These are phyloP conservation scores for Leptosomus discolor DNA, from an alignment of 2,113 vertebrate species.

Conservation along the genomic window DNA sequence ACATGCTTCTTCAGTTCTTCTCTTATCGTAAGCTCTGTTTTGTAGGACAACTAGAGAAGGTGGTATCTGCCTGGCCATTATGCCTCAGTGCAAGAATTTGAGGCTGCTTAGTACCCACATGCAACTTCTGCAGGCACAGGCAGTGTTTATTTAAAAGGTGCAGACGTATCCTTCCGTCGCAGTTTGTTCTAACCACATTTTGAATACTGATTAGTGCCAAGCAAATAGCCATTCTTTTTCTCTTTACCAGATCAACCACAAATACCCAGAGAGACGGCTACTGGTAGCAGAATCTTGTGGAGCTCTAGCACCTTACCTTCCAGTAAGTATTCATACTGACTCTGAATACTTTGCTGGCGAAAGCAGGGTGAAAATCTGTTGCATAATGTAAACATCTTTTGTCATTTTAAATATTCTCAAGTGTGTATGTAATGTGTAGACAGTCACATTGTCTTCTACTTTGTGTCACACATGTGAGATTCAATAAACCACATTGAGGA, in stretches of 20 bases:
- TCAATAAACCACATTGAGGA: background rate
- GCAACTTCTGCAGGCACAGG: background rate
- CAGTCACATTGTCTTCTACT: background rate
- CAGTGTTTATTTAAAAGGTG: background rate
- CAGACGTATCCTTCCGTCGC: rapidly evolving
- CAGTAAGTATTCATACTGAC: conserved; percentile 79
- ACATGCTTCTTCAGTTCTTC: background rate
- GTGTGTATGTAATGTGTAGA: background rate
- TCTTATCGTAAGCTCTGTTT: background rate
- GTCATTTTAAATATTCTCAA: background rate
- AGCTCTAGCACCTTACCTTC: conserved; percentile 94
- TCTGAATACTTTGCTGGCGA: background rate
- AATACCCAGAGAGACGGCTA: conserved; percentile 95
- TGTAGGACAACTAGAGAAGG: background rate
- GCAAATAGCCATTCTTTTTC: background rate
- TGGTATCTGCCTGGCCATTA: background rate
- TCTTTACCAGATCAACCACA: conserved; percentile 92
- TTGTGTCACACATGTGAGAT: background rate
- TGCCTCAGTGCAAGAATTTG: background rate
- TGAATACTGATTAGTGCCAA: background rate
- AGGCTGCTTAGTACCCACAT: background rate
- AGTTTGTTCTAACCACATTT: background rate
- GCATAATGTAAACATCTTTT: background rate
- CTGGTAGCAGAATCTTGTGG: conserved; percentile 97
- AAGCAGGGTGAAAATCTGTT: background rate